A percentile compares a stretch with the other conserved stretches of the same genome.
phyloP scores from a whole-genome alignment of 2,797 vertebrate genomes.

The Amphiprion clarkii region DNA sequence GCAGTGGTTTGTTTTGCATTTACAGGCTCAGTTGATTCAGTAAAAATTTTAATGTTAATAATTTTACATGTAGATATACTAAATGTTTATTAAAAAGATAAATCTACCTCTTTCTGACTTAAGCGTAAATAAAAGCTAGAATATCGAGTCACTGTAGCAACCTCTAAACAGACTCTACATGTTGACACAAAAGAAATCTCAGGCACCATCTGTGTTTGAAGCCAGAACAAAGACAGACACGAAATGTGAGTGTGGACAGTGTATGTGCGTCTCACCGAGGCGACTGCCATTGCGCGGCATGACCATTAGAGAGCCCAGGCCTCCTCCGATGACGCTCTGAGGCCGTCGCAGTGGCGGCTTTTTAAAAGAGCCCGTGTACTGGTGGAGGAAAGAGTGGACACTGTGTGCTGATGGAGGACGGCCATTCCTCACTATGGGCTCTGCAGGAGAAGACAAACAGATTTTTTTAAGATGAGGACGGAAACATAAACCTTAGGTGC shows the following conservation, averaged over 20 bases:
- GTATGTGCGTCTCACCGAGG: conserved; percentile 88
- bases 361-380: conserved; percentile 96
- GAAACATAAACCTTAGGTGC: too few relatives aligned
- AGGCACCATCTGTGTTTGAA: background rate
- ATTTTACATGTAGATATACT: background rate
- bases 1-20: background rate
- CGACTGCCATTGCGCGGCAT: conserved; percentile 96
- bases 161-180: background rate
- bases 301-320: conserved; percentile 93
- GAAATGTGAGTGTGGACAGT: background rate
- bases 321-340: conserved; percentile 95
- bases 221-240: background rate
- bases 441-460: conserved; percentile 71
- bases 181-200: background rate
- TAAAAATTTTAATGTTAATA: background rate
- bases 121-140: background rate
- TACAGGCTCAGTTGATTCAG: conserved; percentile 19
- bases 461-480: background rate
- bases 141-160: background rate
- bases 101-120: background rate
- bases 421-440: conserved; percentile 96
- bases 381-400: conserved; percentile 98
- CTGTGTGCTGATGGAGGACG: conserved; percentile 94
- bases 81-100: background rate
- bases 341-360: conserved; percentile 94